Evolutionary conservation across 2,797 vertebrate species (phyloP).

Genomic region (Esox lucius): DNA sequence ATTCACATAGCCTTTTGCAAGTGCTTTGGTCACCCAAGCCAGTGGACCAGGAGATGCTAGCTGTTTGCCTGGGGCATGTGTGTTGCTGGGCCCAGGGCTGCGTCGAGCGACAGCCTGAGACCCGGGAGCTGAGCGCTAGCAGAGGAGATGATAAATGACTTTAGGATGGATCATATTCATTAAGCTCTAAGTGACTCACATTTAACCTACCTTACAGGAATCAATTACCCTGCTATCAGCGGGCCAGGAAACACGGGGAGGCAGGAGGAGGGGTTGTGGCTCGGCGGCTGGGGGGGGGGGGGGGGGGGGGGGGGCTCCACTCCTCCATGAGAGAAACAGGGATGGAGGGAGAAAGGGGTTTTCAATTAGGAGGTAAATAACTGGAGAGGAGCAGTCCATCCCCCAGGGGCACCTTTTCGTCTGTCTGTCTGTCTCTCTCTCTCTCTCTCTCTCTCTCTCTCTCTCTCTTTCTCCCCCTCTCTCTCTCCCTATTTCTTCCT

Average conservation of each 20-base stretch:
- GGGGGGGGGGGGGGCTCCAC: constrained; percentile 1
- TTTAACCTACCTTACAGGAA: constrained; percentile 91
- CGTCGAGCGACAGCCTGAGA: neutral
- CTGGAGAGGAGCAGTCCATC: constrained; percentile 76
- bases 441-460: constrained; percentile 9
- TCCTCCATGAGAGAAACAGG: constrained; percentile 82
- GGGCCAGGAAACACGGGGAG: constrained; percentile 59
- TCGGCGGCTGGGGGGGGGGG: neutral
- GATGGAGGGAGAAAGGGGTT: constrained; percentile 69
- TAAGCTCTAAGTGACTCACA: constrained; percentile 90
- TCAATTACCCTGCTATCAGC: constrained; percentile 90
- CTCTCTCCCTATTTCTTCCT: constrained; percentile 12
- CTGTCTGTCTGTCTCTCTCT: constrained; percentile 32
- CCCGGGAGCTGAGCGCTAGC: neutral
- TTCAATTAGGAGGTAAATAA: constrained; percentile 91
- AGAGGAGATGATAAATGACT: constrained; percentile 86
- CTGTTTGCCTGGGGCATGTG: neutral
- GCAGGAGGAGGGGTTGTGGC: neutral
- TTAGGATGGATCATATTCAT: constrained; percentile 89
- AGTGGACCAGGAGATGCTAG: neutral
- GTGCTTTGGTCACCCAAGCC: neutral
- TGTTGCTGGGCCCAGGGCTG: neutral
- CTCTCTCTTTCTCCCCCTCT: neutral
- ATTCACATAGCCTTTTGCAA: neutral
- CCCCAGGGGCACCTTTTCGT: constrained; percentile 68